phyloP scores from a whole-genome alignment of 2,113 vertebrate species.

The Tetrao urogallus region DNA sequence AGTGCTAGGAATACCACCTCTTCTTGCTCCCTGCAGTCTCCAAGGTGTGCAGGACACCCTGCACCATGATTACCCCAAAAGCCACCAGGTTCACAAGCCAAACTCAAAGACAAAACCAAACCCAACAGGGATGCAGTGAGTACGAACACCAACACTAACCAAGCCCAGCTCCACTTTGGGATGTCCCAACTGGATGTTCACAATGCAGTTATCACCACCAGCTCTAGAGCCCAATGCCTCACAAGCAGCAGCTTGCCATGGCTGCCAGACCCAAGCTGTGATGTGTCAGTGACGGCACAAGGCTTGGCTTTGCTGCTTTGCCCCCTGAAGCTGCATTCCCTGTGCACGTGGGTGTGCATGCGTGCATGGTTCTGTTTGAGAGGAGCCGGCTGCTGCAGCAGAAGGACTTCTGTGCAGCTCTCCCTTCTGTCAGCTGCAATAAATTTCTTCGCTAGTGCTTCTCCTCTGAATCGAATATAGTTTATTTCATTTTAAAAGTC shows the following conservation, averaged over 20 bases:
- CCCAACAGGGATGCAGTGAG: neutral
- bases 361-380: neutral
- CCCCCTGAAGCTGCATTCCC: constrained; percentile 22
- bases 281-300: neutral
- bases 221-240: neutral
- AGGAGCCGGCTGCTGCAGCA: constrained; percentile 9
- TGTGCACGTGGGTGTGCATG: neutral
- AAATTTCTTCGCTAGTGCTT: constrained; percentile 60
- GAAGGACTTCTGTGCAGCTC: constrained; percentile 50
- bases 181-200: neutral
- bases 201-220: fast-evolving
- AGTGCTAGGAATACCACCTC: neutral
- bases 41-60: neutral
- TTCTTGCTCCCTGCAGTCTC: neutral
- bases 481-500: constrained; percentile 83
- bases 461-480: constrained; percentile 77
- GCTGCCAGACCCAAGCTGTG: neutral
- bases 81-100: neutral
- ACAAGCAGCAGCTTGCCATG: neutral
- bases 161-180: neutral
- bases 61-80: fast-evolving
- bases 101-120: neutral
- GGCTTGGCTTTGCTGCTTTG: neutral
- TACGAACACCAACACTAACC: neutral
- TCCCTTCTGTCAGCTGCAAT: constrained; percentile 65